phyloP scores from a whole-genome alignment of 1,140 invertebrate species.

The Atta colombica region DNA sequence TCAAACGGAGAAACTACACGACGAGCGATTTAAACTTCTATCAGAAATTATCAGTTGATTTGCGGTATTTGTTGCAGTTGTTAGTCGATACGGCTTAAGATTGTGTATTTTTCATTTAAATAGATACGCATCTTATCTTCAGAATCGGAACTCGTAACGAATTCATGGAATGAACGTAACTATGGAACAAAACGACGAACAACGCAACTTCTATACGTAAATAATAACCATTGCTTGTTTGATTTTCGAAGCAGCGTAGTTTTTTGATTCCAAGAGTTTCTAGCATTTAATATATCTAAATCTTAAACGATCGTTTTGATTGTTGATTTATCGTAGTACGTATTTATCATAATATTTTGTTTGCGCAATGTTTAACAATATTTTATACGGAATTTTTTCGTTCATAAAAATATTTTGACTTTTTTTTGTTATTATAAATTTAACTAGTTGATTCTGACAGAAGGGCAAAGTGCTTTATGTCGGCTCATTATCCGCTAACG shows the following conservation, averaged over 20 bases:
- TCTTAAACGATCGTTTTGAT: background rate
- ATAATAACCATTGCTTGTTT: background rate
- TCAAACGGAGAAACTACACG: constrained; percentile 49
- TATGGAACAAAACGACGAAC: background rate
- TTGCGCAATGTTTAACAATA: background rate
- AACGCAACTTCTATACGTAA: background rate
- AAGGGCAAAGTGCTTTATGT: constrained; percentile 57
- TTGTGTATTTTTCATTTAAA: background rate
- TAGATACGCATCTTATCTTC: background rate
- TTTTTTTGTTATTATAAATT: background rate
- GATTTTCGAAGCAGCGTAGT: background rate
- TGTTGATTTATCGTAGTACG: background rate
- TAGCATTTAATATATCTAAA: background rate
- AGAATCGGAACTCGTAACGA: background rate
- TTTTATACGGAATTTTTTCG: background rate
- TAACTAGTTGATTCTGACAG: constrained; percentile 53
- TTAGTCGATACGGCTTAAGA: constrained; percentile 6
- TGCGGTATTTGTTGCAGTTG: background rate
- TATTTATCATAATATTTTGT: no score
- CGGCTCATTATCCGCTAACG: constrained; percentile 70
- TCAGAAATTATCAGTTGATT: constrained; percentile 45
- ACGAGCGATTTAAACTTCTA: constrained; percentile 65
- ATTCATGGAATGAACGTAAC: background rate
- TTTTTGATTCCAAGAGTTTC: background rate
- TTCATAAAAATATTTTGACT: background rate